These are phyloP conservation scores for Drepanosiphum platanoidis DNA, from an alignment of 2,888 invertebrate genomes.

Conservation along the genomic window DNA sequence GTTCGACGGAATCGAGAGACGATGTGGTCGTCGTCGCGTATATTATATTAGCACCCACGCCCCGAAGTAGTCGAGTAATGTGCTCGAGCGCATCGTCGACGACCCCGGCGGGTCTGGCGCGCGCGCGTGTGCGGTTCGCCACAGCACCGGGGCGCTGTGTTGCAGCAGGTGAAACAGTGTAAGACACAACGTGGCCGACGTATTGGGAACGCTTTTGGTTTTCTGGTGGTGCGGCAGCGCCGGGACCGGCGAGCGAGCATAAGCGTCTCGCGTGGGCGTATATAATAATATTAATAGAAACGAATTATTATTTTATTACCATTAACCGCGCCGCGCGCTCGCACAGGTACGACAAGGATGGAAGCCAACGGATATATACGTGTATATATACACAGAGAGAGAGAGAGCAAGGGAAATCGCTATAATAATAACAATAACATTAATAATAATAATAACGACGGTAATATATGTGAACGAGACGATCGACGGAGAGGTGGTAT, in stretches of 20 bases:
- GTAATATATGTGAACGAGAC: conserved; percentile 30
- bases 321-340: not conserved
- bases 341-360: not conserved
- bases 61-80: not conserved
- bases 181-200: too few relatives aligned
- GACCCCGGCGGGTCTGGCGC: too few relatives aligned
- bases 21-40: not conserved
- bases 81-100: too few relatives aligned
- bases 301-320: conserved; percentile 2
- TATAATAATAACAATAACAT: conserved; percentile 11
- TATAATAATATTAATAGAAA: not conserved
- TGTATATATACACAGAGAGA: too few relatives aligned
- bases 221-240: not conserved
- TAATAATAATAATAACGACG: conserved; percentile 17
- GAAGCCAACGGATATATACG: too few relatives aligned
- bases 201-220: too few relatives aligned
- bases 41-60: not conserved
- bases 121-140: too few relatives aligned
- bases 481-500: conserved; percentile 22
- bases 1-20: not conserved
- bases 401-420: not conserved
- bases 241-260: not conserved
- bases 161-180: too few relatives aligned
- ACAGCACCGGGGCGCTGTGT: too few relatives aligned
- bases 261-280: conserved; percentile 31